Base-by-base conservation (phyloP, 2,113 vertebrate species). In the Kryptolebias marmoratus region DNA sequence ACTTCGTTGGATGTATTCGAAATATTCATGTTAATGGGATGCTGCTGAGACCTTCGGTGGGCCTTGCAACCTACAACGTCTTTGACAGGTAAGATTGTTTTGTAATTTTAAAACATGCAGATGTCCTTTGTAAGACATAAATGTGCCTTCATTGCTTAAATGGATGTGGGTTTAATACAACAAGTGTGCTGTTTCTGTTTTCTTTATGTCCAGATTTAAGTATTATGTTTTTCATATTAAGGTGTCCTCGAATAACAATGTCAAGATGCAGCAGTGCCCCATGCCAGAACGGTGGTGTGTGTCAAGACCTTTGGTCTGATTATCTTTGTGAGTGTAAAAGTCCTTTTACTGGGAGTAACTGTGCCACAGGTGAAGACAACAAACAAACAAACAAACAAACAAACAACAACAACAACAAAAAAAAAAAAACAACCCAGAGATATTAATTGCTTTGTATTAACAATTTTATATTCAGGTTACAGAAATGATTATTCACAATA, bases 1-100 rank as follows among this genome's bases (percentile, higher is more conserved):
- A 94, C 82, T 94, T 95, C 87, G 87, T 94, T 64, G 94, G 94
- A 69, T 95, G 94, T 64, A 75, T 94, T 63, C 85, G 85, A 65
- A 92, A 92, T 44, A 70, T 93, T 73, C 45, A 88, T 63, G 57
- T 95, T 5, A 94, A 95, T 18, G 86, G 91, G 12, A 73, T 93
- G 52, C 56, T 79, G 59, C 69, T 93, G 64, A 87, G 77, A 74
- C 78, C 81, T 36, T 76, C 82, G 14, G 87, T 80, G 81, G 89
- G 91, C 45, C 74, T 94, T 14, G 73, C 81, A 67, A 64, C 81
- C 11, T 77, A 85, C 60, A 93, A 94, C 56, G 73, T 94, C 54
- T 77, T 89, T 47, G 80, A 91, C 5, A 89, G 84, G 93, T 93
- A 73, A 32, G 67, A 11, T 27, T 67, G 44, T 47, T 13, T 32